Evolutionary conservation across 2,888 invertebrate genomes (phyloP).

Genomic region (Leptopilina drosophilae): DNA sequence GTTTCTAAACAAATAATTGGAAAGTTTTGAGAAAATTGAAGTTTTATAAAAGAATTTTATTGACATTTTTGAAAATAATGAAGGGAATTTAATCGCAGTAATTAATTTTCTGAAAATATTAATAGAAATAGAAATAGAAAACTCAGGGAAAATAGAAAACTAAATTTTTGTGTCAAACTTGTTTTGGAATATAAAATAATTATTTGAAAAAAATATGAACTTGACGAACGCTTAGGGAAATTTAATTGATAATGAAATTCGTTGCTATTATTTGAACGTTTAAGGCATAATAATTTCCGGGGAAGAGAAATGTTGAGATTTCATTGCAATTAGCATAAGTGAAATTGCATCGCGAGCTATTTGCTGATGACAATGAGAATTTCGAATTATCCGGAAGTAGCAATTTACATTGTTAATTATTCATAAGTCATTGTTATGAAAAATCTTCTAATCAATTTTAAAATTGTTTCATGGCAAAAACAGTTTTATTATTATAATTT

Average conservation of each 20-base stretch:
- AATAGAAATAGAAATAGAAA: too few relatives aligned
- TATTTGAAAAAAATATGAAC: background rate
- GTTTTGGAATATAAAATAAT: background rate
- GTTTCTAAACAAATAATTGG: too few relatives aligned
- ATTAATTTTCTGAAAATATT: too few relatives aligned
- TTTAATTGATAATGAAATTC: background rate
- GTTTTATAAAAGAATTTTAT: too few relatives aligned
- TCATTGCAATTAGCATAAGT: conserved; percentile 61
- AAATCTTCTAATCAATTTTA: background rate
- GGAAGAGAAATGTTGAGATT: conserved; percentile 19
- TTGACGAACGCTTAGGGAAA: background rate
- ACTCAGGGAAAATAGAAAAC: background rate
- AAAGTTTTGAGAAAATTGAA: too few relatives aligned
- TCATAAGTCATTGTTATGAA: conserved; percentile 5
- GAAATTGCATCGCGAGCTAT: conserved; percentile 56
- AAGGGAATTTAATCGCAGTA: too few relatives aligned
- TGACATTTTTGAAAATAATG: too few relatives aligned
- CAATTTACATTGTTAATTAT: conserved; percentile 48
- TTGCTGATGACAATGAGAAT: conserved; percentile 53
- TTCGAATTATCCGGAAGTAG: conserved; percentile 55
- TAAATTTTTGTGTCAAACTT: background rate
- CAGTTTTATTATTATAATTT: background rate
- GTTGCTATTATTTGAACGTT: conserved; percentile 9
- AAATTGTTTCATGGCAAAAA: background rate
- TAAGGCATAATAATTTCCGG: conserved; percentile 15